Conservation (phyloP, 1,140 invertebrate genomes). For the Platorchestia sp. region DNA sequence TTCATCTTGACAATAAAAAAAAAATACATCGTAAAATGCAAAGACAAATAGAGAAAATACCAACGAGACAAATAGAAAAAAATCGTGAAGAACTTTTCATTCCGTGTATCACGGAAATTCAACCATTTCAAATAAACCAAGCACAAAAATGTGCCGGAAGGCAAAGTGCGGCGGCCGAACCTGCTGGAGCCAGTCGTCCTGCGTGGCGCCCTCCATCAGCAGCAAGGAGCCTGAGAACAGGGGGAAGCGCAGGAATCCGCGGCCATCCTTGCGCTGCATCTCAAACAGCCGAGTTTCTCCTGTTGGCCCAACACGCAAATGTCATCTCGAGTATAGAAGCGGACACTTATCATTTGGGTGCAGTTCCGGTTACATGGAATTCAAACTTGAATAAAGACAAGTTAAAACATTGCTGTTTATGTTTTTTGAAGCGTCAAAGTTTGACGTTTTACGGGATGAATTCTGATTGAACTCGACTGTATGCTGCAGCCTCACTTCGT, state of each 20-base stretch:
- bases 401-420: too few relatives aligned
- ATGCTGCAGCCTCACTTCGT: too few relatives aligned
- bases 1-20: too few relatives aligned
- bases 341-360: neutral
- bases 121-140: neutral
- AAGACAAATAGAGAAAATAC: too few relatives aligned
- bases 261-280: slow-evolving; percentile 69
- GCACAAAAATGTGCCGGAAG: neutral
- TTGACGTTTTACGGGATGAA: too few relatives aligned
- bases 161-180: neutral
- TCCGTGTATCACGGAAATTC: neutral
- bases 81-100: neutral
- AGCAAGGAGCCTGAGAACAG: slow-evolving; percentile 72
- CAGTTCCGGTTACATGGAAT: too few relatives aligned
- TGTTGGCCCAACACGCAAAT: neutral
- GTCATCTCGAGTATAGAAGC: neutral
- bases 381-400: too few relatives aligned
- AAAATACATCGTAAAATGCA: too few relatives aligned
- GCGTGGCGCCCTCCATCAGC: slow-evolving; percentile 73
- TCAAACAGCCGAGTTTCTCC: slow-evolving; percentile 71
- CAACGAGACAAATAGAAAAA: too few relatives aligned
- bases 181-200: slow-evolving; percentile 72
- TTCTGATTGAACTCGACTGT: too few relatives aligned
- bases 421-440: too few relatives aligned
- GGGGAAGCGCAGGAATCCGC: slow-evolving; percentile 67